Evolutionary conservation across 2,113 vertebrate genomes (phyloP).

Genomic region (Onychostruthus taczanowskii): DNA sequence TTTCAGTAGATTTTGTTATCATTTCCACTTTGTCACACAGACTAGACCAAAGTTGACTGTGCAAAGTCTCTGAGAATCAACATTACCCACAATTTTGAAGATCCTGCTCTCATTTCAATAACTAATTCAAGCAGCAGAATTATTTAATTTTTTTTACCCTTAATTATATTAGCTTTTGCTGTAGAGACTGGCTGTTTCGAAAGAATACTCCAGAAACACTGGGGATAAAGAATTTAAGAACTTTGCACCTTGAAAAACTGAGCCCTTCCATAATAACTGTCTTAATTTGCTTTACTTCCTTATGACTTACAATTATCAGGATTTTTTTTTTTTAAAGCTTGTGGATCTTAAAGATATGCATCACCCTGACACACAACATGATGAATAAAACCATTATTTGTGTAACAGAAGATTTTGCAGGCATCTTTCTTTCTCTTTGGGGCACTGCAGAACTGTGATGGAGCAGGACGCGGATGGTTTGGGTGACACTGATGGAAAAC

Average conservation of each 20-base stretch:
- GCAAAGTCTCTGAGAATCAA: background rate
- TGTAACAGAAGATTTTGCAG: background rate
- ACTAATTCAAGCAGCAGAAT: background rate
- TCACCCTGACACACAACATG: background rate
- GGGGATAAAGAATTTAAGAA: background rate
- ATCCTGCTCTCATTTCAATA: background rate
- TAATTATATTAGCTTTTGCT: background rate
- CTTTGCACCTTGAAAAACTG: background rate
- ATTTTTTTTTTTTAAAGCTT: background rate
- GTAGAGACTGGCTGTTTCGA: background rate
- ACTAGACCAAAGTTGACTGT: background rate
- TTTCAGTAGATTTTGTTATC: background rate
- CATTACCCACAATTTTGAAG: background rate
- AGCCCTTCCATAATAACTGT: background rate
- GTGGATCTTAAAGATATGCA: background rate
- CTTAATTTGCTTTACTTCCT: background rate
- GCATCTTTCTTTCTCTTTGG: background rate
- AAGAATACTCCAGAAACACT: background rate
- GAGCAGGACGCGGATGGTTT: rapidly evolving
- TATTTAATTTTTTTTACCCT: background rate
- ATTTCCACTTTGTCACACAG: background rate
- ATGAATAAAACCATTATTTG: background rate
- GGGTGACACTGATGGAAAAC: background rate
- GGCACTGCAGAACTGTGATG: background rate
- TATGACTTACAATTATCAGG: background rate